Conservation (phyloP, 2,888 invertebrate genomes). For the Megaustenia siamemsis region DNA sequence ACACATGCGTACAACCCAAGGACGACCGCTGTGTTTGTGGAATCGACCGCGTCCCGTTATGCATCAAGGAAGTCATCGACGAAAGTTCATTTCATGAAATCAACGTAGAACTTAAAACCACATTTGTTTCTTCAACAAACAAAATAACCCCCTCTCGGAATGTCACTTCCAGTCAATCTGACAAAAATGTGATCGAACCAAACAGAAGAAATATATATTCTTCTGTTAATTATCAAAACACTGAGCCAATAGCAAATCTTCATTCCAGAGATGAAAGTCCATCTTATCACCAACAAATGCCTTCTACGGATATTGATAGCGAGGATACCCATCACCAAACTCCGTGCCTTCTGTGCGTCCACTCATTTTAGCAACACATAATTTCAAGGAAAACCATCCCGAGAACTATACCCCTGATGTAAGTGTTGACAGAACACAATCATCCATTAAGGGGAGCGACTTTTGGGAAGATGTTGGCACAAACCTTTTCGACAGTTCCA, state of each 20-base stretch:
- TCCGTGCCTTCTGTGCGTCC: no score
- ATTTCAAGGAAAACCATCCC: no score
- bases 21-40: constrained; percentile 58
- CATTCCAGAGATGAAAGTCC: background rate
- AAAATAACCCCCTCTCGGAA: background rate
- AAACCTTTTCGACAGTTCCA: background rate
- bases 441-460: no score
- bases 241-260: background rate
- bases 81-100: constrained; percentile 35
- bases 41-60: constrained; percentile 59
- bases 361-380: no score
- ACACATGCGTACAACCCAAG: constrained; percentile 20
- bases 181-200: background rate
- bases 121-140: background rate
- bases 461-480: background rate
- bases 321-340: no score
- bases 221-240: background rate
- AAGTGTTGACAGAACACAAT: no score
- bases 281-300: background rate
- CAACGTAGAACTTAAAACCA: background rate
- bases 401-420: no score
- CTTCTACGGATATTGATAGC: no score
- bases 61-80: constrained; percentile 55
- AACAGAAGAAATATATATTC: background rate
- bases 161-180: background rate